These are phyloP conservation scores for Luperina nickerlii DNA, from an alignment of 2,888 invertebrate species.

Conservation along the genomic window DNA sequence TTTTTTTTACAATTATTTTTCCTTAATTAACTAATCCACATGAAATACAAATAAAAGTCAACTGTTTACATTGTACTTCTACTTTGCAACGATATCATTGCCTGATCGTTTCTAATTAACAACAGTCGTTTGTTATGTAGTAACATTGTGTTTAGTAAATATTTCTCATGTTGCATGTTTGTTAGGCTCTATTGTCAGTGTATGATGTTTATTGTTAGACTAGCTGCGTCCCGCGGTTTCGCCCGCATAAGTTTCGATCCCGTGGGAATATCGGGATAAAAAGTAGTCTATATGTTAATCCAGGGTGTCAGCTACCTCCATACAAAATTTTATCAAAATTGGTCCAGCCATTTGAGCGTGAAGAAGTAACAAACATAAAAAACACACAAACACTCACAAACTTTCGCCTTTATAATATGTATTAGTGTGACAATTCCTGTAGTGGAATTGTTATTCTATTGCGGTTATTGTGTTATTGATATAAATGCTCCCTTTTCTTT, in stretches of 20 bases:
- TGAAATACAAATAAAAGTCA: neutral
- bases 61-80: neutral
- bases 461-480: neutral
- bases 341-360: too few species aligned
- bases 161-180: neutral
- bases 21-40: neutral
- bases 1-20: neutral
- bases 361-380: too few species aligned
- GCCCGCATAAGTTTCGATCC: too few species aligned
- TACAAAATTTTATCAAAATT: too few species aligned
- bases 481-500: neutral
- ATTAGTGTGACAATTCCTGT: neutral
- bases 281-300: too few species aligned
- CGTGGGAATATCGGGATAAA: too few species aligned
- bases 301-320: too few species aligned
- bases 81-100: neutral
- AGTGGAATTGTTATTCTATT: neutral
- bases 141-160: slow-evolving; percentile 12
- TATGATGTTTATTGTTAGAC: neutral
- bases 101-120: neutral
- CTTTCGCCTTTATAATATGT: too few species aligned
- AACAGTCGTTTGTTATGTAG: neutral
- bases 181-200: neutral
- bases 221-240: too few species aligned
- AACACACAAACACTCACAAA: too few species aligned